A percentile compares a stretch with the other conserved stretches of the same genome.
Evolutionary conservation across 2,888 invertebrate species (phyloP).

Genomic region (Fragum sueziense): DNA sequence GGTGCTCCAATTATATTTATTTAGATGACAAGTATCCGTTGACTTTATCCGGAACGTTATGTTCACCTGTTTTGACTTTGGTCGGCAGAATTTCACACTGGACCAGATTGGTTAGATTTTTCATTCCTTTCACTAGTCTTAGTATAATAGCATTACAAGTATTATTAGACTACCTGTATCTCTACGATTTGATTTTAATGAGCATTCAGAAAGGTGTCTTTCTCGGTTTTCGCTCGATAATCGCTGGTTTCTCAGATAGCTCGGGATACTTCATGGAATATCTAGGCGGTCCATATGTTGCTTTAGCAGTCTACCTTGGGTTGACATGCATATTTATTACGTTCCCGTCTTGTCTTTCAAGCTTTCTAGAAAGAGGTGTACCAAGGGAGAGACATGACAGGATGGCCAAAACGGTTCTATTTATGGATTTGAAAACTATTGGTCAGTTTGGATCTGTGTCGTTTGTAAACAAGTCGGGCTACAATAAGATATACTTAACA

Average conservation of each 20-base stretch:
- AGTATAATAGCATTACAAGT: constrained; percentile 49
- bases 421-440: background rate
- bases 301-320: constrained; percentile 40
- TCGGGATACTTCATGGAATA: constrained; percentile 44
- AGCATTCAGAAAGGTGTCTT: constrained; percentile 53
- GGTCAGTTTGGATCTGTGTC: constrained; percentile 38
- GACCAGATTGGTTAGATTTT: constrained; percentile 34
- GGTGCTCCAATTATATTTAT: constrained; percentile 11
- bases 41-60: constrained; percentile 30
- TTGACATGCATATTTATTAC: constrained; percentile 28
- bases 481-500: constrained; percentile 38
- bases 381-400: background rate
- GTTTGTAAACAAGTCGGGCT: constrained; percentile 29
- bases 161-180: constrained; percentile 37
- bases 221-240: constrained; percentile 57
- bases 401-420: background rate
- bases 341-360: constrained; percentile 40
- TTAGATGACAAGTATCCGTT: constrained; percentile 26
- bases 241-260: constrained; percentile 53
- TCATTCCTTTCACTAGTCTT: constrained; percentile 39
- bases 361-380: constrained; percentile 38
- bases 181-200: constrained; percentile 35
- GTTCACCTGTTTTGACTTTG: background rate
- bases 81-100: background rate
- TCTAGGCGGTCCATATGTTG: constrained; percentile 59